Evolutionary conservation across 2,888 invertebrate genomes (phyloP).

Genomic region (Machimus rusticus): DNA sequence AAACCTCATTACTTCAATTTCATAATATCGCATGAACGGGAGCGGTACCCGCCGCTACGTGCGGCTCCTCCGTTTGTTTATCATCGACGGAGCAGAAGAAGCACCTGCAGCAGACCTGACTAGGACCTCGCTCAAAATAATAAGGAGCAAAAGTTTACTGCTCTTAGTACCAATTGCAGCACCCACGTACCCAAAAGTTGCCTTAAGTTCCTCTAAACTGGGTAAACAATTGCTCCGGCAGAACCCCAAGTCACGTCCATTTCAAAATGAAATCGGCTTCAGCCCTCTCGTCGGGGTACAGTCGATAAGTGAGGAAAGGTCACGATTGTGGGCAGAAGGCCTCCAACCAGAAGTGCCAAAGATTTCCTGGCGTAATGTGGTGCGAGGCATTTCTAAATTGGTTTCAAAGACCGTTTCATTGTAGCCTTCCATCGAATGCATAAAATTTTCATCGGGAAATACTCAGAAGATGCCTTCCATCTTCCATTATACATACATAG

Average conservation of each 20-base stretch:
- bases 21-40: conserved; percentile 9
- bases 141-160: conserved; percentile 40
- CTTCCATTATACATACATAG: no score
- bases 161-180: conserved; percentile 39
- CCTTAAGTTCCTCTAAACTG: conserved; percentile 45
- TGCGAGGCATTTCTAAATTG: background rate
- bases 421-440: background rate
- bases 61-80: conserved; percentile 1
- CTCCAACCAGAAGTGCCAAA: background rate
- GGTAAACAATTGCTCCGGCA: conserved; percentile 45
- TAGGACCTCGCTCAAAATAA: conserved; percentile 8
- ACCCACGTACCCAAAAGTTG: conserved; percentile 38
- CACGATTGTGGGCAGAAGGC: background rate
- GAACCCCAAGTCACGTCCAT: conserved; percentile 48
- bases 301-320: background rate
- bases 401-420: background rate
- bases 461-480: background rate
- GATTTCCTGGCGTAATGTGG: background rate
- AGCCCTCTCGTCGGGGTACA: background rate
- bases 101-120: background rate
- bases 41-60: background rate
- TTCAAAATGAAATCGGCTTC: conserved; percentile 42
- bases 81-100: background rate
- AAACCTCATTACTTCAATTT: conserved; percentile 42
- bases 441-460: background rate